phyloP scores from a whole-genome alignment of 2,888 invertebrate species.

The Euclidia mi region DNA sequence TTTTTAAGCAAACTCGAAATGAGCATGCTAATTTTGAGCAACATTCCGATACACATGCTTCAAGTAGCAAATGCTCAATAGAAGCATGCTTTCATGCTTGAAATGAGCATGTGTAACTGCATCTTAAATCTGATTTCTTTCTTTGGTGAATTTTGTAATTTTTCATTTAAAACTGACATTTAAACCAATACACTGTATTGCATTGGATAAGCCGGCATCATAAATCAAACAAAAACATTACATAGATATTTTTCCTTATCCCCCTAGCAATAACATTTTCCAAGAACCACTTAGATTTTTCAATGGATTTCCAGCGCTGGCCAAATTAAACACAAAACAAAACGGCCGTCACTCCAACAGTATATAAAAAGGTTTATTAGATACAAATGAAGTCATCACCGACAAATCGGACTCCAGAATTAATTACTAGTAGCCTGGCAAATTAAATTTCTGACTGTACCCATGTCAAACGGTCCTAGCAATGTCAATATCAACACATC shows the following conservation, averaged over 20 bases:
- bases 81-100: too few relatives aligned
- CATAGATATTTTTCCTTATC: neutral
- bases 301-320: neutral
- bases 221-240: too few relatives aligned
- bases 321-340: neutral
- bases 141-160: too few relatives aligned
- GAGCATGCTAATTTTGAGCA: too few relatives aligned
- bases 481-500: conserved; percentile 25
- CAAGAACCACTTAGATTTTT: neutral
- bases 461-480: conserved; percentile 14
- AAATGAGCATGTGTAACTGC: too few relatives aligned
- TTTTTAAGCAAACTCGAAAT: too few relatives aligned
- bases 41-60: too few relatives aligned
- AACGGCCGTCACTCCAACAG: neutral
- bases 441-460: conserved; percentile 41
- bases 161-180: too few relatives aligned
- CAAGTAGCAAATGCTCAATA: too few relatives aligned
- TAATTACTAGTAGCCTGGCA: conserved; percentile 46
- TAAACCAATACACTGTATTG: too few relatives aligned
- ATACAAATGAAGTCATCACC: conserved; percentile 7
- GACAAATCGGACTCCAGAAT: conserved; percentile 21
- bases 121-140: too few relatives aligned
- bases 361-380: conserved; percentile 8
- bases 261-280: conserved; percentile 10
- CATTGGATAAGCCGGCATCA: too few relatives aligned